These are phyloP conservation scores for Struthidea cinerea DNA, from an alignment of 2,113 vertebrate species.

Conservation along the genomic window DNA sequence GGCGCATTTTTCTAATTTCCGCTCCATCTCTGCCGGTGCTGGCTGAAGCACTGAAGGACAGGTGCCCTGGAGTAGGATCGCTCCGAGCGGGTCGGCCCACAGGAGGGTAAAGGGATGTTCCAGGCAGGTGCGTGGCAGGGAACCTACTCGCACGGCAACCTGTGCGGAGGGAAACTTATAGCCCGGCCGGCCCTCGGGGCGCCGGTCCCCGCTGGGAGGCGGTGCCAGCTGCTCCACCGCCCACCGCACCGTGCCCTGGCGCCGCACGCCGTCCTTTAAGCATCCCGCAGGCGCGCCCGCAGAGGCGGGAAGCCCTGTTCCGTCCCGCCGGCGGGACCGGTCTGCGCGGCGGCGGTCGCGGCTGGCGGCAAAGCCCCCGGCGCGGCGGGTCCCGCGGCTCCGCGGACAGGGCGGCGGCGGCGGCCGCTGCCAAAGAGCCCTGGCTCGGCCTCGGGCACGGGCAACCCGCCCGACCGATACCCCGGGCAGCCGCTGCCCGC, in stretches of 20 bases:
- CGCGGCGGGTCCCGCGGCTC: neutral
- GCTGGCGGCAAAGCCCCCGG: neutral
- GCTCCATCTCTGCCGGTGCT: neutral
- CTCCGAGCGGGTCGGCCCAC: no score
- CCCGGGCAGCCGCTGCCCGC: neutral
- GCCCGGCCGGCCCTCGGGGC: neutral
- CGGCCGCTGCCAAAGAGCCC: neutral
- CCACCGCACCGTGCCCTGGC: neutral
- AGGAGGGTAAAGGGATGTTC: no score
- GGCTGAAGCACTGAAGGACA: neutral
- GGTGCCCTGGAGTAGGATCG: no score
- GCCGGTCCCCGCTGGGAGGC: neutral
- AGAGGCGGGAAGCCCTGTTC: slow-evolving; percentile 71
- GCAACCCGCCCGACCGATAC: neutral
- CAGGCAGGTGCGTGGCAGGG: neutral
- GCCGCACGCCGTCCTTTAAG: slow-evolving; percentile 57
- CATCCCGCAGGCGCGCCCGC: slow-evolving; percentile 65
- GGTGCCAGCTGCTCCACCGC: neutral
- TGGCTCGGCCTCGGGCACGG: neutral
- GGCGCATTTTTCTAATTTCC: neutral
- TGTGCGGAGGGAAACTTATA: neutral
- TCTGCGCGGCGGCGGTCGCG: neutral
- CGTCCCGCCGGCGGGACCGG: neutral
- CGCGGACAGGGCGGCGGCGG: neutral
- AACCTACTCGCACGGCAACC: neutral